phyloP scores from a whole-genome alignment of 1,140 invertebrate genomes.

The Zaprionus camerounensis region DNA sequence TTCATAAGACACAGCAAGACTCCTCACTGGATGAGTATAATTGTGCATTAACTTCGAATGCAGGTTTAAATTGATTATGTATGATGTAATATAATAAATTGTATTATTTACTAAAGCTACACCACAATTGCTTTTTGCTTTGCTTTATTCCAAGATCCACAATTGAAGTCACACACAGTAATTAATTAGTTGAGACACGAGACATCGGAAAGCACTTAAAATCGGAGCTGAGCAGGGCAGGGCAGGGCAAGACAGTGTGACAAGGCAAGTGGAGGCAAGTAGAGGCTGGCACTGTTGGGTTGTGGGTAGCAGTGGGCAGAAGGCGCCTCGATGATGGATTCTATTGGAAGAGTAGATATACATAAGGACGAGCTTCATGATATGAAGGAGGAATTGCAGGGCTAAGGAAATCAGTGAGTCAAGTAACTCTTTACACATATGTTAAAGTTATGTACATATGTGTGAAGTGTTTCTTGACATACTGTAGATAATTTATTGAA shows the following conservation, averaged over 20 bases:
- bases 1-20: slow-evolving; percentile 43
- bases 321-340: not conserved
- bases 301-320: not conserved
- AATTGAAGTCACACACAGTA: not conserved
- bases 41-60: slow-evolving; percentile 29
- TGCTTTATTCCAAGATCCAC: slow-evolving; percentile 7
- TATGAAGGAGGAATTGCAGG: too few relatives aligned
- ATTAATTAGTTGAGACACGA: slow-evolving; percentile 41
- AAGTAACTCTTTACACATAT: too few relatives aligned
- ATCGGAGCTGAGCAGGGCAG: not conserved
- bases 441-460: too few relatives aligned
- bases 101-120: slow-evolving; percentile 66
- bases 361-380: too few relatives aligned
- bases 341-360: not conserved
- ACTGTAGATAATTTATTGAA: not conserved
- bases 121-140: slow-evolving; percentile 33
- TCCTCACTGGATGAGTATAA: not conserved
- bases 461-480: too few relatives aligned
- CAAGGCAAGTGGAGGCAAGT: not conserved
- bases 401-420: too few relatives aligned
- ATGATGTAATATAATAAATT: slow-evolving; percentile 58
- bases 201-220: slow-evolving; percentile 52
- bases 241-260: not conserved
- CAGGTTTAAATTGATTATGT: slow-evolving; percentile 46
- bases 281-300: not conserved